Base-by-base conservation (phyloP, 2,113 vertebrate genomes). In the Eolophus roseicapilla region DNA sequence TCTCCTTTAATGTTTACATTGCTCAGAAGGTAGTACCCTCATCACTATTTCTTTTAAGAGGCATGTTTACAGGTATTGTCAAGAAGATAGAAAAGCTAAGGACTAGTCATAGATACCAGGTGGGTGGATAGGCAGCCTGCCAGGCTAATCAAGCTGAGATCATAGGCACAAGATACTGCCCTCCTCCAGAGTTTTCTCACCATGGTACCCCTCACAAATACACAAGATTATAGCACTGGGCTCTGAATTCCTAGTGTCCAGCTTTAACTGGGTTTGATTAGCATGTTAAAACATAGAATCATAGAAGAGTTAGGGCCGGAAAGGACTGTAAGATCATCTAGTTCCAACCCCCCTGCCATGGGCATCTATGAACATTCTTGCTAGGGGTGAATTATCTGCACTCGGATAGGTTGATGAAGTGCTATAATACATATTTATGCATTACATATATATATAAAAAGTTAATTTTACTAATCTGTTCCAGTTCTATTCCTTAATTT, bases 141-240 rank as follows among this genome's bases (percentile, higher is more conserved):
- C 88, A 94, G 68, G 44, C 71, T 80, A 57, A 88, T 59, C 68
- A 83, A 53, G 82, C 63, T 95, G 92, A 93, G 73, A 92, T 92
- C 91, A 90, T 78, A 86, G 49, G 76, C 82, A 93, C 79, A 77
- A 95, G 95, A 88, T 55, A 60, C 24, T 88, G 71, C n/a, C 37
- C 76, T 90, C 92, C 85, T 77, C 80, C 80, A 90, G 63, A 31
- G 60, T 90, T 92, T 83, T 95, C 73, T 94, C 76, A 74, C 68
- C 63, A 37, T 23, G 15, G 24, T 65, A n/a, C 37, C 21, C 28
- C n/a, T 79, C 6, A 2, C 2, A 2, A 70, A 55, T 80, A 70
- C 17, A 28, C 39, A 9, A 5, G 3, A 3, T 75, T 60, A 28
- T 24, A 78, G 21, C 29, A 24, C 24, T 62, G 33, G 31, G 10